Conservation (phyloP, 2,797 vertebrate genomes). For the Ceyx erithaca region DNA sequence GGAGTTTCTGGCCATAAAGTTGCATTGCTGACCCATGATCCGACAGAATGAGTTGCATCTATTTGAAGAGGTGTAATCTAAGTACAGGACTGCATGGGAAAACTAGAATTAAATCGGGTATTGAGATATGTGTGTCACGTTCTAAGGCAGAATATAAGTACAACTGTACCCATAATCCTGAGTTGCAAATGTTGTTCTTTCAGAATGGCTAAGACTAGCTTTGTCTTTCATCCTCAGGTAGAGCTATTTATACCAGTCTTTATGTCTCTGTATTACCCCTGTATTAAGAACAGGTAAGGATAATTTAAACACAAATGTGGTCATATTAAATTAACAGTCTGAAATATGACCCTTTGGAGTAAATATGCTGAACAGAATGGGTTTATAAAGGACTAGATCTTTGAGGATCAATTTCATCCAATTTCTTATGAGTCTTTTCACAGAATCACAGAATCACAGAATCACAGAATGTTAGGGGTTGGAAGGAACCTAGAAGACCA, state of each 20-base stretch:
- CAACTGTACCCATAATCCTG: background rate
- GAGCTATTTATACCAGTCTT: background rate
- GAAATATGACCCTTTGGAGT: background rate
- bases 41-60: background rate
- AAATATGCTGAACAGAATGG: background rate
- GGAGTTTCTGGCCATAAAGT: too few relatives aligned
- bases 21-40: too few relatives aligned
- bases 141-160: slow-evolving; percentile 26
- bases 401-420: background rate
- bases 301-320: slow-evolving; percentile 4
- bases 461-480: too few relatives aligned
- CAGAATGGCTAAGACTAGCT: background rate
- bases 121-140: background rate
- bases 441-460: too few relatives aligned
- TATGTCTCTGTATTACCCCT: background rate
- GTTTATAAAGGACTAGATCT: background rate
- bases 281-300: slow-evolving; percentile 8
- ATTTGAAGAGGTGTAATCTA: background rate
- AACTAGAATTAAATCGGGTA: background rate
- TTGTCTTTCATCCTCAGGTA: slow-evolving; percentile 16
- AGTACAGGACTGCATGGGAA: background rate
- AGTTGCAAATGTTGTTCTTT: slow-evolving; percentile 10
- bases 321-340: background rate
- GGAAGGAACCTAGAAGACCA: too few relatives aligned
- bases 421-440: background rate